A percentile compares a stretch with the other conserved stretches of the same genome.
phyloP scores from a whole-genome alignment of 2,797 vertebrate genomes.

The Sparus aurata region DNA sequence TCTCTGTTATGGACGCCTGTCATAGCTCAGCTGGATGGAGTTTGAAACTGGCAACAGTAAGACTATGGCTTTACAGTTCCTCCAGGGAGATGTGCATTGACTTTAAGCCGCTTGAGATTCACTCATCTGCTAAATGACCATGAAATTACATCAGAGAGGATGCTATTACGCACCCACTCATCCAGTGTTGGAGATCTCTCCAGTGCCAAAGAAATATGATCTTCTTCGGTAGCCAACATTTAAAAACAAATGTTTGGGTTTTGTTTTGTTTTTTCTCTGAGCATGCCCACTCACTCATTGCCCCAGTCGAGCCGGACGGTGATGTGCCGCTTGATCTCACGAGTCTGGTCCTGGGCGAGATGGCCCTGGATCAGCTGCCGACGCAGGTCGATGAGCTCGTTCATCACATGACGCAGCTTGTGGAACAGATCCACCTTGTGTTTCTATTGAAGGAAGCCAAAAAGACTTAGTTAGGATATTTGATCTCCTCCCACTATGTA shows the following conservation, averaged over 20 bases:
- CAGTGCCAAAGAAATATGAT: constrained; percentile 46
- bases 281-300: constrained; percentile 91
- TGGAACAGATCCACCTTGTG: constrained; percentile 99
- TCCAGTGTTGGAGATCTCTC: constrained; percentile 42
- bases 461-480: constrained; percentile 1
- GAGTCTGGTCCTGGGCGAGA: constrained; percentile 97
- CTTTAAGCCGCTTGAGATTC: constrained; percentile 74
- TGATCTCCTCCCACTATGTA: neutral
- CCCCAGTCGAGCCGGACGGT: constrained; percentile 99
- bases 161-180: constrained; percentile 66
- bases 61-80: constrained; percentile 70
- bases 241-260: constrained; percentile 42
- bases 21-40: constrained; percentile 61
- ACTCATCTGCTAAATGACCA: constrained; percentile 79
- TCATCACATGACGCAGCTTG: constrained; percentile 99
- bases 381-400: constrained; percentile 97
- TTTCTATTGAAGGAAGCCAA: constrained; percentile 86
- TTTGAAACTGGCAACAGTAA: constrained; percentile 63
- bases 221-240: constrained; percentile 47
- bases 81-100: constrained; percentile 68
- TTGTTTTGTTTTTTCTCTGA: neutral
- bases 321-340: constrained; percentile 98
- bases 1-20: constrained; percentile 60
- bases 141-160: constrained; percentile 74
- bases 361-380: constrained; percentile 98